A percentile compares a stretch with the other conserved stretches of the same genome.
phyloP scores from a whole-genome alignment of 2,113 vertebrate genomes.

The Stictonetta naevosa region DNA sequence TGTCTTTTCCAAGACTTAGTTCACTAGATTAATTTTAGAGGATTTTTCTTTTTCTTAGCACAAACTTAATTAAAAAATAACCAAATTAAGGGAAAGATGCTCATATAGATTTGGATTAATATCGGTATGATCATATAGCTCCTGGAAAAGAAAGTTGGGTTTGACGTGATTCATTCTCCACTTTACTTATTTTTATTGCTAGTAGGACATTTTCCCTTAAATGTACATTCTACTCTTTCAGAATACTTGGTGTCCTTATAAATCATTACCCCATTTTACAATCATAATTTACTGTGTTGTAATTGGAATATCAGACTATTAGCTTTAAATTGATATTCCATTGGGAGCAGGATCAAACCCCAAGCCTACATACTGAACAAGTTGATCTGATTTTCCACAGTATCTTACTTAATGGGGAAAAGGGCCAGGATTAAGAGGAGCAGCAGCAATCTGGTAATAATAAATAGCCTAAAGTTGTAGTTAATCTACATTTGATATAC shows the following conservation, averaged over 20 bases:
- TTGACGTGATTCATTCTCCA: neutral
- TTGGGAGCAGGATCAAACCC: neutral
- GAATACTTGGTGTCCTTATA: neutral
- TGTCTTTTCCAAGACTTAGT: neutral
- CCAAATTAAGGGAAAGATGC: neutral
- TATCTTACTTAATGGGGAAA: neutral
- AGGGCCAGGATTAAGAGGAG: neutral
- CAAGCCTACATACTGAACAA: neutral
- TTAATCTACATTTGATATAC: neutral
- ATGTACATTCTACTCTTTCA: neutral
- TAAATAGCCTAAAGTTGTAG: neutral
- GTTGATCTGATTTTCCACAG: neutral
- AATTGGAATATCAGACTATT: neutral
- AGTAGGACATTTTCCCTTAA: neutral
- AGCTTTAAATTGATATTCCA: neutral
- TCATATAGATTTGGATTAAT: neutral
- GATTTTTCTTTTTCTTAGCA: neutral
- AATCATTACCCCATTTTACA: neutral
- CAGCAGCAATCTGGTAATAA: neutral
- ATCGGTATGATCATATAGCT: neutral
- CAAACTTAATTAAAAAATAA: neutral
- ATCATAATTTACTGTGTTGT: neutral
- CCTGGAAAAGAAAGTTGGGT: neutral
- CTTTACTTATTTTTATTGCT: neutral
- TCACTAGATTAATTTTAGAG: neutral